These are phyloP conservation scores for Peromyscus maniculatus DNA, from an alignment of 2,113 vertebrate species.

Conservation along the genomic window DNA sequence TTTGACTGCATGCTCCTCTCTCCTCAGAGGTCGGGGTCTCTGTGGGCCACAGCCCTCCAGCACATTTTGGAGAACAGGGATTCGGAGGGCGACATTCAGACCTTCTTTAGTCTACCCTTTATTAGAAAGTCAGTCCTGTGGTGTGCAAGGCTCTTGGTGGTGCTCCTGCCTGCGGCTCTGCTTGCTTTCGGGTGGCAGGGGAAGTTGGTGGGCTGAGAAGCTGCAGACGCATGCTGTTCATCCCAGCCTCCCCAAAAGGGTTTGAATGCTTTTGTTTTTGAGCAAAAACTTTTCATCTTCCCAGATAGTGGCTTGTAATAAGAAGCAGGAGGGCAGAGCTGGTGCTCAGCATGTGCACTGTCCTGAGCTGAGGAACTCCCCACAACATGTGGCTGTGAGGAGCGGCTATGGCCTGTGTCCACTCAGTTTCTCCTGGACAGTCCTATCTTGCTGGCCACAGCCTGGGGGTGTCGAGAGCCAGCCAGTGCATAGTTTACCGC, in stretches of 20 bases:
- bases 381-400: conserved; percentile 61
- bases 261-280: not conserved
- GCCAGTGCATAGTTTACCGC: conserved; percentile 1
- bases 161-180: not conserved
- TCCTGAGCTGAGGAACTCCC: conserved; percentile 30
- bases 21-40: not conserved
- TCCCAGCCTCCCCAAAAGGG: conserved; percentile 28
- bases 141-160: not conserved
- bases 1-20: not conserved
- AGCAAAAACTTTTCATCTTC: conserved; percentile 72
- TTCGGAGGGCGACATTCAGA: conserved; percentile 1
- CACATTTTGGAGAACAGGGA: not conserved
- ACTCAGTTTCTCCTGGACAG: not conserved
- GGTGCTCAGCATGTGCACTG: conserved; percentile 70
- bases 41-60: not conserved
- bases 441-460: not conserved
- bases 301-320: conserved; percentile 81
- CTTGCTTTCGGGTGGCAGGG: no score
- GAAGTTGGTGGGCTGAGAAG: not conserved
- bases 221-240: not conserved
- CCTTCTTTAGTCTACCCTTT: conserved; percentile 38
- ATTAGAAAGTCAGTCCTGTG: not conserved
- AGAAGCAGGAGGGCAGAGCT: conserved; percentile 66
- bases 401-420: not conserved
- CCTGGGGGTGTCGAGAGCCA: not conserved